A percentile compares a stretch with the other conserved stretches of the same genome.
These are phyloP conservation scores for Aphidius gifuensis DNA, from an alignment of 1,140 invertebrate species.

Conservation along the genomic window DNA sequence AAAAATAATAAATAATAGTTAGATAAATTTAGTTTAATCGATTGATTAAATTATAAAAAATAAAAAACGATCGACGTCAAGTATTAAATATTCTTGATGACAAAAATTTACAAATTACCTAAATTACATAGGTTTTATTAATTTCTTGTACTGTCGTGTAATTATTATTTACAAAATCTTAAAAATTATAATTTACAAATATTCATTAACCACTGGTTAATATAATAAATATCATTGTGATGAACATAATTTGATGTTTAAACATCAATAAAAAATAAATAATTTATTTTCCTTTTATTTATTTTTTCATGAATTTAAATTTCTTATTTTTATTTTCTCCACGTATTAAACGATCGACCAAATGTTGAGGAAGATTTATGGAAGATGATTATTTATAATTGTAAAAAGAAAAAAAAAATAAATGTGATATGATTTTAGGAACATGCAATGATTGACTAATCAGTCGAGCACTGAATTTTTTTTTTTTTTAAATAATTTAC, in stretches of 20 bases:
- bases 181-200: slow-evolving; percentile 56
- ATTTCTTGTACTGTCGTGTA: slow-evolving; percentile 42
- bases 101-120: slow-evolving; percentile 24
- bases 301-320: not conserved
- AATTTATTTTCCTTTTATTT: not conserved
- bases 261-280: slow-evolving; percentile 7
- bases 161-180: slow-evolving; percentile 53
- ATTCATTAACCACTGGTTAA: slow-evolving; percentile 46
- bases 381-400: slow-evolving; percentile 7
- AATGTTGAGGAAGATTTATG: not conserved
- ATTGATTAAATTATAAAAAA: too few relatives aligned
- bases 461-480: slow-evolving; percentile 15
- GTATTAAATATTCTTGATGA: slow-evolving; percentile 7
- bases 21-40: slow-evolving; percentile 5
- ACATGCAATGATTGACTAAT: slow-evolving; percentile 11
- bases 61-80: too few relatives aligned
- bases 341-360: not conserved
- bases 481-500: not conserved
- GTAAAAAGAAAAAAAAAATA: slow-evolving; percentile 17
- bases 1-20: not conserved
- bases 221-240: slow-evolving; percentile 40
- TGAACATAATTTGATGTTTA: not conserved
- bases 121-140: slow-evolving; percentile 23
- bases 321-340: slow-evolving; percentile 3
- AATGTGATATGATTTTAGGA: slow-evolving; percentile 21